Conservation (phyloP, 2,113 vertebrate genomes). For the Pteronura brasiliensis region DNA sequence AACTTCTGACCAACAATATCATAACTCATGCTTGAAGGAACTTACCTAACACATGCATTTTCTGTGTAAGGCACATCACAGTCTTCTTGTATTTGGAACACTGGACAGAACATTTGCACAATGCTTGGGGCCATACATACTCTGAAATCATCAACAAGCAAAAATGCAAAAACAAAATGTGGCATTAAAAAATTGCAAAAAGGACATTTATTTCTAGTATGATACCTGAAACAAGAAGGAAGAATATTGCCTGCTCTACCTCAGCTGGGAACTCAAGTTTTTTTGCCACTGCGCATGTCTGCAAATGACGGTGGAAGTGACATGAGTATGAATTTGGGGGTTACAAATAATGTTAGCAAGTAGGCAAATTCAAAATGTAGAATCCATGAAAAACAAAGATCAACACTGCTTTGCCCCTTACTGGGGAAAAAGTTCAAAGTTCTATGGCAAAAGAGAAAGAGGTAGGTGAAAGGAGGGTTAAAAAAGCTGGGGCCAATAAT, state of each 20-base stretch:
- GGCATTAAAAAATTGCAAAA: not conserved
- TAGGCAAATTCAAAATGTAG: not conserved
- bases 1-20: not conserved
- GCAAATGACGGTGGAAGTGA: not conserved
- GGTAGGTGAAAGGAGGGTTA: not conserved
- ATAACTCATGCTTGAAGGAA: not conserved
- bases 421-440: not conserved
- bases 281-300: not conserved
- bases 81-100: not conserved
- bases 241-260: not conserved
- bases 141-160: not conserved
- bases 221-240: not conserved
- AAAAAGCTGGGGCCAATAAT: not conserved
- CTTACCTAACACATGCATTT: not conserved
- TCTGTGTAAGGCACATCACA: not conserved
- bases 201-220: not conserved
- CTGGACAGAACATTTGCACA: not conserved
- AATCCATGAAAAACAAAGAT: not conserved
- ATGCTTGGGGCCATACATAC: not conserved
- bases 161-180: not conserved
- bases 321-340: not conserved
- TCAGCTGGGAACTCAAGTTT: not conserved
- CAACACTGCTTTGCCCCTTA: not conserved
- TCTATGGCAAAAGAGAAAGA: not conserved
- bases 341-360: not conserved